A percentile compares a stretch with the other conserved stretches of the same genome.
Evolutionary conservation across 2,888 invertebrate species (phyloP).

Genomic region (Germaria angustata): DNA sequence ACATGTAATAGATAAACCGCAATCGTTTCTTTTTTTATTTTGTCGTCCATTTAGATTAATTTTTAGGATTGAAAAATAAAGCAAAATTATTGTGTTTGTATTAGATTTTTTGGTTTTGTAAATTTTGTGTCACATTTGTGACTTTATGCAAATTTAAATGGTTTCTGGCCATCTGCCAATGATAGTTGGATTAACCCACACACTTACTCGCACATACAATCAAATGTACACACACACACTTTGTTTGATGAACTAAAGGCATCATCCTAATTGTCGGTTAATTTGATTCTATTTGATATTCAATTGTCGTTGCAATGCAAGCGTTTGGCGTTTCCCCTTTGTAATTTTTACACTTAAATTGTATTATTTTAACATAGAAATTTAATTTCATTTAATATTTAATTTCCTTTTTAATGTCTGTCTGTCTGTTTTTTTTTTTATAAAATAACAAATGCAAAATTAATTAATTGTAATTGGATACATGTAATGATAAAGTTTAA

Average conservation of each 20-base stretch:
- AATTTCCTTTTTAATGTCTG: background rate
- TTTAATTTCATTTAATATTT: conserved; percentile 11
- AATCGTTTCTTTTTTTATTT: background rate
- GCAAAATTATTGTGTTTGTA: background rate
- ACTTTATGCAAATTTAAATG: conserved; percentile 55
- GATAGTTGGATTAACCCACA: conserved; percentile 13
- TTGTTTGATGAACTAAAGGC: conserved; percentile 23
- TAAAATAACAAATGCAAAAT: background rate
- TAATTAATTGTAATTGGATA: background rate
- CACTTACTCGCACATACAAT: background rate
- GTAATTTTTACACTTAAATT: conserved; percentile 41
- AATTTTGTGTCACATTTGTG: conserved; percentile 21
- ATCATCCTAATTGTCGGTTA: conserved; percentile 39
- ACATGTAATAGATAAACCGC: background rate
- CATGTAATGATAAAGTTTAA: background rate
- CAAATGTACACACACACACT: background rate
- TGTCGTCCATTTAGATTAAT: background rate
- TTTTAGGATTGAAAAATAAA: background rate
- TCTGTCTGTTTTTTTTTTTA: background rate
- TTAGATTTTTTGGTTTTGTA: conserved; percentile 1
- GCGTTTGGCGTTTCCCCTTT: no score
- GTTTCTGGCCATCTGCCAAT: conserved; percentile 54
- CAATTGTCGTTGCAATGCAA: conserved; percentile 29
- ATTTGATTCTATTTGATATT: conserved; percentile 16
- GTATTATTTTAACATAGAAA: conserved; percentile 16